Evolutionary conservation across 2,888 invertebrate species (phyloP).

Genomic region (Syritta pipiens): DNA sequence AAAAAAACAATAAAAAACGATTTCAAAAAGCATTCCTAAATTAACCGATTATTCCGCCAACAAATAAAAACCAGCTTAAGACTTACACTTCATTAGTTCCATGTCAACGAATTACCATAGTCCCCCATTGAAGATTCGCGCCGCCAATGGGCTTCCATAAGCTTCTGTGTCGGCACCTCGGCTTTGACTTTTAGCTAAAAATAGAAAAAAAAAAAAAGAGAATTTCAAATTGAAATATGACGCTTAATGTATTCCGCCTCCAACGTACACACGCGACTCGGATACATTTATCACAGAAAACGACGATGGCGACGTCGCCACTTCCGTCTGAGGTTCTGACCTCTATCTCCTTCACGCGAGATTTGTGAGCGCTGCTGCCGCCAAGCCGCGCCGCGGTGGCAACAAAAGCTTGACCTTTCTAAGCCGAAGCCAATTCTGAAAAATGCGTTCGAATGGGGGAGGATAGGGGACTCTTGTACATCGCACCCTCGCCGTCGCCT

Average conservation of each 20-base stretch:
- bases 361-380: too few species aligned
- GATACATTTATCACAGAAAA: too few species aligned
- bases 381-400: background rate
- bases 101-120: conserved; percentile 23
- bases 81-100: conserved; percentile 21
- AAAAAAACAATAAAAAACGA: background rate
- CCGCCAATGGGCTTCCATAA: background rate
- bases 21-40: background rate
- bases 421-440: conserved; percentile 1
- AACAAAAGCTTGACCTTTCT: conserved; percentile 5
- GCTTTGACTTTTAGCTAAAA: background rate
- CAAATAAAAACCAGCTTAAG: background rate
- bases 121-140: background rate
- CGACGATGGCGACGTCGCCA: too few species aligned
- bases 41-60: background rate
- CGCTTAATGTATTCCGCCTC: conserved; percentile 20
- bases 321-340: conserved; percentile 12
- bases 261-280: background rate
- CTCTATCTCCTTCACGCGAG: too few species aligned
- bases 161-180: conserved; percentile 27
- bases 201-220: background rate
- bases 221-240: conserved; percentile 14
- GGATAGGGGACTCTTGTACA: too few species aligned
- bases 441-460: conserved; percentile 23
- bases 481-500: too few species aligned